Base-by-base conservation (phyloP, 2,797 vertebrate species). In the Takifugu ocellatus region DNA sequence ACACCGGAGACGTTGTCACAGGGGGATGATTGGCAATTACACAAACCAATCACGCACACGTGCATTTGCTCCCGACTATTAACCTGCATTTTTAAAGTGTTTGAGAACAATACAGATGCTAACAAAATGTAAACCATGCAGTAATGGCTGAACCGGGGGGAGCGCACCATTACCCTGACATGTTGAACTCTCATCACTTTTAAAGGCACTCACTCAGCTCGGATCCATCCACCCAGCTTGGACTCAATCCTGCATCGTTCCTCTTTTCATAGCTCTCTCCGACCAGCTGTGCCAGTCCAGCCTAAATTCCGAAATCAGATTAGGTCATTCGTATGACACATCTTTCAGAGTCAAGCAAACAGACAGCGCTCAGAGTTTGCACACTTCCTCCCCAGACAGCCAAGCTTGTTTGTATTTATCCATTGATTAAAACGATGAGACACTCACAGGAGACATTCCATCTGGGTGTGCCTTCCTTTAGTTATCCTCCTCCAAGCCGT, bases 231-330 rank as follows among this genome's bases (percentile, higher is more conserved):
- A 68, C 31, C 31, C 31, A 33, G 4, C 6, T 44, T 44, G 14
- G 5, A 5, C 66, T 74, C 78, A 72, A 70, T 58, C 82, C 77
- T 74, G 68, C 59, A 43, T 68, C 69, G 56, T 53, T 5, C 42
- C 2, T 54, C 56, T 56, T 68, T 68, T 79, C 74, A 51, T 21
- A 47, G 44, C 53, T 60, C 49, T 61, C 53, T 56, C 54, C 50
- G 61, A 47, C 51, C 62, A 67, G 51, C 46, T 67, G 55, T 51
- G 65, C 7, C 56, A 33, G 59, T 25, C 48, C 62, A 75, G 54
- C 61, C 75, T 81, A 68, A 65, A 81, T 82, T 60, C 49, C 75
- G 65, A 70, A 77, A 52, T 53, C 70, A 54, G 72, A 79, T 70
- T 68, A 79, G 77, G 74, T 72, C 67, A 49, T 61, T 60, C 51